Conservation (phyloP, 2,113 vertebrate species). For the Barbus barbus region DNA sequence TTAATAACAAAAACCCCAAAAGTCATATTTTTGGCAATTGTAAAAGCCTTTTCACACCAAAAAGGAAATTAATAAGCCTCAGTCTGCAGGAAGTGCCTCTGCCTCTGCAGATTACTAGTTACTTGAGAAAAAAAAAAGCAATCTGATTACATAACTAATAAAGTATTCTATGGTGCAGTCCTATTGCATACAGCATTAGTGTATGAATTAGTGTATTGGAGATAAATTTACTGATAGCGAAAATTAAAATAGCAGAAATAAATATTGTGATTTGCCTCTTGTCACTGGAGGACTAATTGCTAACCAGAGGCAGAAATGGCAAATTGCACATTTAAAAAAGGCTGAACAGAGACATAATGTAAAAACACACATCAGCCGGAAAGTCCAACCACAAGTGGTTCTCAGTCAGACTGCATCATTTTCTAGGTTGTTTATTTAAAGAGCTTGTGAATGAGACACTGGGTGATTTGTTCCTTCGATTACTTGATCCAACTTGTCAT, state of each 20-base stretch:
- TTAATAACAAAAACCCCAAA: no score
- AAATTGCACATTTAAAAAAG: slow-evolving; percentile 13
- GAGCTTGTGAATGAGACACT: slow-evolving; percentile 57
- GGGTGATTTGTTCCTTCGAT: slow-evolving; percentile 62
- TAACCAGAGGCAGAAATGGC: not conserved
- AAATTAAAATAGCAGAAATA: not conserved
- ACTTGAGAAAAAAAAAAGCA: no score
- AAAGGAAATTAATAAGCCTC: no score
- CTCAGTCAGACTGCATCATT: slow-evolving; percentile 50
- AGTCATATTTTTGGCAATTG: no score
- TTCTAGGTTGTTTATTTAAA: slow-evolving; percentile 64
- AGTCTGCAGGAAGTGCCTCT: no score
- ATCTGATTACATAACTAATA: no score
- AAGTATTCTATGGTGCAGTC: not conserved
- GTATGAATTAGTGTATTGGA: not conserved
- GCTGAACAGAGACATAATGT: not conserved
- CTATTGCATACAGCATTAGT: not conserved
- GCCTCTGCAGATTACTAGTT: no score
- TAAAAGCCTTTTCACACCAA: no score
- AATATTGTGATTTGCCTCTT: not conserved
- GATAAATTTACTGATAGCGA: not conserved
- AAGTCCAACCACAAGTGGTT: slow-evolving; percentile 35
- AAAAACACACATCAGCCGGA: slow-evolving; percentile 18
- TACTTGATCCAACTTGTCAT: slow-evolving; percentile 57
- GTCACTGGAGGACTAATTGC: slow-evolving; percentile 2